Evolutionary conservation across 64 coral and sea anemone genomes (phyloP), one percentile per base, ranked within the genome.

Genomic region (Astreopora myriophthalma): DNA sequence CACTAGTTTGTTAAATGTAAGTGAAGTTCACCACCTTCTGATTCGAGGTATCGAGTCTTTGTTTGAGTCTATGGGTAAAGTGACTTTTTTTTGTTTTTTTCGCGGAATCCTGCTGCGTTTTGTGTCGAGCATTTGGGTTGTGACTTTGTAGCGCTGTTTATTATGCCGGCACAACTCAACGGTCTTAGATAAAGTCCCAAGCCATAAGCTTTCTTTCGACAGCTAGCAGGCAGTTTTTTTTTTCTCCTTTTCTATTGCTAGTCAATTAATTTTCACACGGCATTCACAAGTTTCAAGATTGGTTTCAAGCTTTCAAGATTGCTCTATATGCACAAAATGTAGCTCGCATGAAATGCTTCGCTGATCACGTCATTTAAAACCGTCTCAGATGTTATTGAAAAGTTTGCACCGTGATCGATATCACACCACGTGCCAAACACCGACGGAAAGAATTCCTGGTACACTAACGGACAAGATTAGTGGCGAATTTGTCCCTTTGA

Each of bases 351-450:
- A 65, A 83, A 80, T 80, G 51, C 49, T 36, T 61, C 77, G 30
- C 6, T 55, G 46, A 46, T 31, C 75, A 38, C 55, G 58, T 83
- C 79, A 65, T 64, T 13, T 38, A 64, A 12, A 37, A 25, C 30
- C 17, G 31, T 34, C 34, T 37, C 5, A 65, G 9, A 55, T 28
- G 38, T 38, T 83, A 33, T 79, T 79, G 44, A 38, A 49, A 65
- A 64, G 79, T 83, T 83, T 83, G n/a, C 32, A n/a, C 52, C 26
- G 34, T 16, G 12, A 32, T 79, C 75, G 79, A 37, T 83, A 83
- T 83, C 79, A 63, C 29, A 57, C 79, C 79, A 83, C 79, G 79
- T 83, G 79, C 12, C 16, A 17, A 73, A 37, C 22, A 73, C 34
- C 70, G 10, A 20, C 19, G 8, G 22, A 36, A 83, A 37, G 34